Conservation (phyloP, 1,140 invertebrate species). For the Drosophila arizonae region DNA sequence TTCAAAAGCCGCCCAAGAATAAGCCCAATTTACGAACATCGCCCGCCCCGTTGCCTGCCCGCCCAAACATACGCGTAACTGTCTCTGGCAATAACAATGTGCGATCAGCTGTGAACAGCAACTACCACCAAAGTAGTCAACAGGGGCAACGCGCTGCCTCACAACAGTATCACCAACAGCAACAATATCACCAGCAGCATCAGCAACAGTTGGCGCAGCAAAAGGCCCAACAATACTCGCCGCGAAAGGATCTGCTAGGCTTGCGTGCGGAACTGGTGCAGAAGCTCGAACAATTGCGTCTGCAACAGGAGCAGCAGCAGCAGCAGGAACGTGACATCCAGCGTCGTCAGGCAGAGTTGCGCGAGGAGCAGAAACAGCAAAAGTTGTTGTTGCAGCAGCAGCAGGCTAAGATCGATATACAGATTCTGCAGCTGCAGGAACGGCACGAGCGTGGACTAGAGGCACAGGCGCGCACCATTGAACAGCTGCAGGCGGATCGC, state of each 20-base stretch:
- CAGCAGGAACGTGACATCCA: background rate
- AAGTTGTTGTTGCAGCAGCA: constrained; percentile 9
- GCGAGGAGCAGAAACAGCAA: constrained; percentile 14
- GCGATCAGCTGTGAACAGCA: background rate
- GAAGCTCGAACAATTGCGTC: constrained; percentile 8
- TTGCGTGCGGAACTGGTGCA: background rate
- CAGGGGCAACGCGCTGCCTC: background rate
- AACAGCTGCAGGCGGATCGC: constrained; percentile 12
- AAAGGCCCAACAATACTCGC: background rate
- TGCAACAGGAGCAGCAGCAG: constrained; percentile 13
- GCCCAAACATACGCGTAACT: background rate
- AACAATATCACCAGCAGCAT: background rate
- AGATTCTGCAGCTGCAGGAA: constrained; percentile 20
- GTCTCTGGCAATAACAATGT: background rate
- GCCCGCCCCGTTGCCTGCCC: background rate
- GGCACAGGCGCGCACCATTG: constrained; percentile 11
- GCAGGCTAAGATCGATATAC: constrained; percentile 6
- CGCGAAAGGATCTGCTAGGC: background rate
- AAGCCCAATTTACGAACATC: background rate
- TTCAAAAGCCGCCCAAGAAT: constrained; percentile 44
- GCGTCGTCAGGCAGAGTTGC: constrained; percentile 9
- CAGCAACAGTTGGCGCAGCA: background rate
- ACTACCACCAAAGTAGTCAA: background rate
- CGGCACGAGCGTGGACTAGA: constrained; percentile 24
- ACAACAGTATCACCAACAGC: constrained; percentile 1